These are phyloP conservation scores for Rhagophthalmus giganteus DNA, from an alignment of 2,888 invertebrate genomes.

Conservation along the genomic window DNA sequence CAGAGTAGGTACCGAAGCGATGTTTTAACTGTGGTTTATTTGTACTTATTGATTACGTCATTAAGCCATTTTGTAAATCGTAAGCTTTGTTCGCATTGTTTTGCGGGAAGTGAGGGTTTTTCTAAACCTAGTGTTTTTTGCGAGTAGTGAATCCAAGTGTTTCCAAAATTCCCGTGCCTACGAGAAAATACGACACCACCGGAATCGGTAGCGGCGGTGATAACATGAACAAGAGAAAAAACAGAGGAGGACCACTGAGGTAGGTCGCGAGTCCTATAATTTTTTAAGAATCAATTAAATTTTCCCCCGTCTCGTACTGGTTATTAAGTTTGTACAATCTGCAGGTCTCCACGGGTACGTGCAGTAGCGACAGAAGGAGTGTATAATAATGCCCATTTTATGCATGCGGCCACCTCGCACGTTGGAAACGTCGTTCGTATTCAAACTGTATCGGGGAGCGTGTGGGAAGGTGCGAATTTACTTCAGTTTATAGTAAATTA, in stretches of 20 bases:
- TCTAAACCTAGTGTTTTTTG: constrained; percentile 44
- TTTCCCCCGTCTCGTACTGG: constrained; percentile 3
- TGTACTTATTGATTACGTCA: constrained; percentile 53
- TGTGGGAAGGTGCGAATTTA: constrained; percentile 78
- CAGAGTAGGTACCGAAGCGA: constrained; percentile 5
- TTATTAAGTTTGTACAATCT: too few species aligned
- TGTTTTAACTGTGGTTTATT: constrained; percentile 37
- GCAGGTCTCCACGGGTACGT: constrained; percentile 71
- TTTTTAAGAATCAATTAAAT: not conserved
- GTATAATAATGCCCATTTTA: constrained; percentile 86
- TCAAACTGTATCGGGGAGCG: constrained; percentile 78
- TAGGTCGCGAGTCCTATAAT: constrained; percentile 51
- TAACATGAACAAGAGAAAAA: constrained; percentile 84
- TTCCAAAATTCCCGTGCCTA: constrained; percentile 84
- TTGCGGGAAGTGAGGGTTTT: constrained; percentile 40
- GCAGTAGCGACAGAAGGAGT: constrained; percentile 79
- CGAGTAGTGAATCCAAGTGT: constrained; percentile 27
- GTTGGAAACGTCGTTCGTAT: constrained; percentile 83
- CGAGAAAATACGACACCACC: constrained; percentile 79
- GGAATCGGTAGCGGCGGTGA: constrained; percentile 70
- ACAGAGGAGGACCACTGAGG: constrained; percentile 78
- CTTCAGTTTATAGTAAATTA: too few species aligned
- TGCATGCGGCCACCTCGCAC: constrained; percentile 85
- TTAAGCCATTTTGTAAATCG: constrained; percentile 55
- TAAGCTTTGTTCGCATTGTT: constrained; percentile 44